Percentiles rank a stretch among this genome's conserved stretches.
Evolutionary conservation across 2,113 vertebrate species (phyloP).

Genomic region (Vidua chalybeata): DNA sequence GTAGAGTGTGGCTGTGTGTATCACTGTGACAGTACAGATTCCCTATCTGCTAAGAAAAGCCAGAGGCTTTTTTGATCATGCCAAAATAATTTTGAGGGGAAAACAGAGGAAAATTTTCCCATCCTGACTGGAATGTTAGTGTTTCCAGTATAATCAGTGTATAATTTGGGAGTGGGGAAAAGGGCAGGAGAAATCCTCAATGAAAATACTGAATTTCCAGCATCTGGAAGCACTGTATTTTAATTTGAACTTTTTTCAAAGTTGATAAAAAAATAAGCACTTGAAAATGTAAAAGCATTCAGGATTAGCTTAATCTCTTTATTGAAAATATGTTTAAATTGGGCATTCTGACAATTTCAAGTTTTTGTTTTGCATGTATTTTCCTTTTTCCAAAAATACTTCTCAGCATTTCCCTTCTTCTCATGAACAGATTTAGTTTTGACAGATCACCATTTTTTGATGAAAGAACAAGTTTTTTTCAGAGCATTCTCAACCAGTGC

Average conservation of each 20-base stretch:
- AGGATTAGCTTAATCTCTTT: neutral
- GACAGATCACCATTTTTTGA: constrained; percentile 18
- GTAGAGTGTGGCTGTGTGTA: neutral
- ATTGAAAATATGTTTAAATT: neutral
- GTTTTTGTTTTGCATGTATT: neutral
- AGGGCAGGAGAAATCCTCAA: neutral
- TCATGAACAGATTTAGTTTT: constrained; percentile 40
- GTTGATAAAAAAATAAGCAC: neutral
- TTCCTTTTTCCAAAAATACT: neutral
- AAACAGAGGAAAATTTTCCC: neutral
- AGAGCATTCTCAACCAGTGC: neutral
- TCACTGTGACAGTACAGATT: neutral
- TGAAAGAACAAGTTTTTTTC: neutral
- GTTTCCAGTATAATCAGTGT: neutral
- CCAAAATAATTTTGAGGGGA: neutral
- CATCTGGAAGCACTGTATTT: neutral
- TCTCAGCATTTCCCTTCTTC: neutral
- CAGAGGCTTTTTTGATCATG: neutral
- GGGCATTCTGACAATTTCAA: neutral
- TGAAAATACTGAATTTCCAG: neutral
- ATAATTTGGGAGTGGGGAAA: neutral
- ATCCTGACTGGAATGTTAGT: neutral
- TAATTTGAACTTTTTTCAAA: neutral
- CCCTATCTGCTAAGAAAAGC: neutral
- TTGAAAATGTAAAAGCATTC: neutral